A percentile compares a stretch with the other conserved stretches of the same genome.
Conservation (phyloP, 2,888 invertebrate genomes). For the Bembecia ichneumoniformis region DNA sequence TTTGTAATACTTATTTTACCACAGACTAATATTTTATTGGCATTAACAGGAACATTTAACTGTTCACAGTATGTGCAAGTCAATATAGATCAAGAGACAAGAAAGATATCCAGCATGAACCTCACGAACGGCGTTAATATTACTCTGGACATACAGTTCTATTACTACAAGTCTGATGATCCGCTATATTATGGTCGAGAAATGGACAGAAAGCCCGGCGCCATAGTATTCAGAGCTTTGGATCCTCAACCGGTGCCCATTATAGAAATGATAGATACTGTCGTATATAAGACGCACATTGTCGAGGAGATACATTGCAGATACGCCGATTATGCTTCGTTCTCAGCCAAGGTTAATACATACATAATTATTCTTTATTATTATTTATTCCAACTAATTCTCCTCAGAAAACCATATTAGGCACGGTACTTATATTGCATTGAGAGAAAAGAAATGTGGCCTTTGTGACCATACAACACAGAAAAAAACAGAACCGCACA, state of each 20-base stretch:
- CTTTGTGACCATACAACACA: too few species aligned
- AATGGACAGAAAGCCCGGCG: constrained; percentile 81
- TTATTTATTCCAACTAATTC: too few species aligned
- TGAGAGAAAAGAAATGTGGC: too few species aligned
- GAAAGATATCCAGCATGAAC: constrained; percentile 50
- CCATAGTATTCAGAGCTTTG: constrained; percentile 83
- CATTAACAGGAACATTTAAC: too few species aligned
- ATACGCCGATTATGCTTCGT: constrained; percentile 77
- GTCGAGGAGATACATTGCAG: constrained; percentile 82
- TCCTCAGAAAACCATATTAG: too few species aligned
- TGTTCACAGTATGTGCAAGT: constrained; percentile 54
- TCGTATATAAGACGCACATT: constrained; percentile 65
- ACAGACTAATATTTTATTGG: too few species aligned
- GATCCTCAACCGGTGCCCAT: constrained; percentile 22
- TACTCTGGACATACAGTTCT: constrained; percentile 64
- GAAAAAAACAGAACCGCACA: too few species aligned
- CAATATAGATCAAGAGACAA: constrained; percentile 50
- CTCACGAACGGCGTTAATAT: constrained; percentile 53
- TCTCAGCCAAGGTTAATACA: constrained; percentile 80
- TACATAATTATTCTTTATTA: too few species aligned
- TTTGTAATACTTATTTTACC: too few species aligned
- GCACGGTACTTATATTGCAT: too few species aligned
- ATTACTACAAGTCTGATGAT: constrained; percentile 79
- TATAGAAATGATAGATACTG: constrained; percentile 14
- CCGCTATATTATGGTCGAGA: constrained; percentile 73